Percentiles rank a stretch among this genome's conserved stretches.
These are phyloP conservation scores for Lycocerus yunnanus DNA, from an alignment of 2,888 invertebrate genomes.

Conservation along the genomic window DNA sequence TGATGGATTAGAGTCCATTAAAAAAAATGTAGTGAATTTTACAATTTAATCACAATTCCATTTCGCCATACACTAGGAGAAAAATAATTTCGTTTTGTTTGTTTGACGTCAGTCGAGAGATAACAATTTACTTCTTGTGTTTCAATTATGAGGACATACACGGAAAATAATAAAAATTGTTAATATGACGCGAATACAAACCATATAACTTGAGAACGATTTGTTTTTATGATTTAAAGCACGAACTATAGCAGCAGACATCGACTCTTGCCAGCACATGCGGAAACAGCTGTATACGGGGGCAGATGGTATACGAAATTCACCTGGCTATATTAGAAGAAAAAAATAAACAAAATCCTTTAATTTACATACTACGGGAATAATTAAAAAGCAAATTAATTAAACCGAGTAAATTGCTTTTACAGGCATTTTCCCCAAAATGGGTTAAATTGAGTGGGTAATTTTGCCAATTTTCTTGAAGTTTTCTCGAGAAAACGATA, in stretches of 20 bases:
- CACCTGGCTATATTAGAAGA: slow-evolving; percentile 24
- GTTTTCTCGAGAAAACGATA: not conserved
- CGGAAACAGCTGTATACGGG: slow-evolving; percentile 33
- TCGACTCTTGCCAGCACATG: slow-evolving; percentile 14
- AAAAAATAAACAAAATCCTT: not conserved
- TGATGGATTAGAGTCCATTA: not conserved
- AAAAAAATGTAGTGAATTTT: not conserved
- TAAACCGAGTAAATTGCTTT: not conserved
- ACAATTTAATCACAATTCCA: not conserved
- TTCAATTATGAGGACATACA: not conserved
- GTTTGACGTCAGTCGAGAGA: not conserved
- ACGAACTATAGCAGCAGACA: slow-evolving; percentile 2
- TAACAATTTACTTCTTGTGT: not conserved
- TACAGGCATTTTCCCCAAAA: not conserved
- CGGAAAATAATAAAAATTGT: not conserved
- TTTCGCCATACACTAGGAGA: not conserved
- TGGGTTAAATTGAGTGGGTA: not conserved
- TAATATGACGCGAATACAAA: not conserved
- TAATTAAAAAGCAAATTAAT: not conserved
- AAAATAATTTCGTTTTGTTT: not conserved
- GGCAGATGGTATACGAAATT: slow-evolving; percentile 22
- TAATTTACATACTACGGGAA: not conserved
- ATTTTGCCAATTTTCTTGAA: not conserved
- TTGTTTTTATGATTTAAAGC: slow-evolving; percentile 3
- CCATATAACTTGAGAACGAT: not conserved